Percentiles rank a stretch among this genome's conserved stretches.
phyloP scores from a whole-genome alignment of 1,140 invertebrate species.

The Magallana gigas region DNA sequence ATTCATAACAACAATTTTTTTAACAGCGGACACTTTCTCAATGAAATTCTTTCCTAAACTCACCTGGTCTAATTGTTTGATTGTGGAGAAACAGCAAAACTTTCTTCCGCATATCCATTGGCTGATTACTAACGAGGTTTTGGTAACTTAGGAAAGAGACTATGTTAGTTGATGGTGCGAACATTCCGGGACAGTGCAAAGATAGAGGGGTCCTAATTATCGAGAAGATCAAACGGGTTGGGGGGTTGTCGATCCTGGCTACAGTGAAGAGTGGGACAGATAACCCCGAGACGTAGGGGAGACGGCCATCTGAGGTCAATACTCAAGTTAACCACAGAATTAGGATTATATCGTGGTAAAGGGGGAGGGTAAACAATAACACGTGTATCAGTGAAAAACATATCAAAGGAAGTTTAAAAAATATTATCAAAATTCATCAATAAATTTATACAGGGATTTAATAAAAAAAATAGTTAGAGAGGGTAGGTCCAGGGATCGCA shows the following conservation, averaged over 20 bases:
- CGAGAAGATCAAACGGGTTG: neutral
- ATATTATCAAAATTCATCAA: no score
- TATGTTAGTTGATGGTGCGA: neutral
- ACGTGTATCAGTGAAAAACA: no score
- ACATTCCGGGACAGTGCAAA: neutral
- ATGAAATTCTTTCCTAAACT: neutral
- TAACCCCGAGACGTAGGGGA: neutral
- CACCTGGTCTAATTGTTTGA: neutral
- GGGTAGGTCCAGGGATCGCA: no score
- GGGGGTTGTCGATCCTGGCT: neutral
- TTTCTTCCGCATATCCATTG: neutral
- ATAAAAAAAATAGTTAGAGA: no score
- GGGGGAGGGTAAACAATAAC: no score
- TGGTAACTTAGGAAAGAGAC: neutral
- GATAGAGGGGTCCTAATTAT: neutral
- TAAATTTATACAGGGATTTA: no score
- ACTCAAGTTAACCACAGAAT: neutral
- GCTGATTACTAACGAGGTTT: neutral
- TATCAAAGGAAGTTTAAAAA: no score
- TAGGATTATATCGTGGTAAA: no score
- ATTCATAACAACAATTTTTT: no score
- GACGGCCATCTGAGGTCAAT: slow-evolving; percentile 10
- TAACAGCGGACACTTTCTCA: neutral
- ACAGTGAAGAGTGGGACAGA: neutral
- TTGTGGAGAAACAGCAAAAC: neutral